Evolutionary conservation across 2,888 invertebrate species (phyloP), one percentile per base, ranked within the genome.

Genomic region (Noctua comes): DNA sequence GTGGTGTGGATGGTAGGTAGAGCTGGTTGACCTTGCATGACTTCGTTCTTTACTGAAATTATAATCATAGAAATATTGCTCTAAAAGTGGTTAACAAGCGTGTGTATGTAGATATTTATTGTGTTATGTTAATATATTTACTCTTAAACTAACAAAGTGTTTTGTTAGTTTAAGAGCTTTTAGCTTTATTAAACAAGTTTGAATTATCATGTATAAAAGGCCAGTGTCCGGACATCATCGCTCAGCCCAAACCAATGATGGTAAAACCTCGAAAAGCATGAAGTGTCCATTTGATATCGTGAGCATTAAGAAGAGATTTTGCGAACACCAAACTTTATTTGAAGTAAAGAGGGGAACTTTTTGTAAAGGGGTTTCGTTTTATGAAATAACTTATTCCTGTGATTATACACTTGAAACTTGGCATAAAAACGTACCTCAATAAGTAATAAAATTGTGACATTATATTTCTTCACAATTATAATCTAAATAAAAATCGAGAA

Each of bases 21-120:
- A 21, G 16, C 59, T 59, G 18, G 7, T 51, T 16, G 13, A 27
- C 8, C 13, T 11, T 31, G 21, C 77, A 65, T 64, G 43, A 7
- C 31, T 51, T 51, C 48, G 48, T 36, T 73, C 54, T 65, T 77
- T 36, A 59, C 75, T 76, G 59, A 75, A 75, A 59, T 75, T 2
- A 27, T 40, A 48, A 40, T 27, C 18, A 73, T 2, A 21, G 1
- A n/a, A 16, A 51, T 48, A 31, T 40, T 51, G 21, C 27, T 51
- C 21, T 68, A 40, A n/a, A 40, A n/a, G 10, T 59, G 5, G 10
- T 57, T 57, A n/a, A 57, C 5, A 57, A n/a, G n/a, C n/a, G 54
- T 54, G 54, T n/a, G 54, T n/a, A 2, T 51, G 51, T 51, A 2
- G 2, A 21, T 21, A 51, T 51, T 4, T 21, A 48, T 48, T 48